Evolutionary conservation across 53 echinoderm and acorn worm genomes (phyloP).

Genomic region (Paelopatides confundens): DNA sequence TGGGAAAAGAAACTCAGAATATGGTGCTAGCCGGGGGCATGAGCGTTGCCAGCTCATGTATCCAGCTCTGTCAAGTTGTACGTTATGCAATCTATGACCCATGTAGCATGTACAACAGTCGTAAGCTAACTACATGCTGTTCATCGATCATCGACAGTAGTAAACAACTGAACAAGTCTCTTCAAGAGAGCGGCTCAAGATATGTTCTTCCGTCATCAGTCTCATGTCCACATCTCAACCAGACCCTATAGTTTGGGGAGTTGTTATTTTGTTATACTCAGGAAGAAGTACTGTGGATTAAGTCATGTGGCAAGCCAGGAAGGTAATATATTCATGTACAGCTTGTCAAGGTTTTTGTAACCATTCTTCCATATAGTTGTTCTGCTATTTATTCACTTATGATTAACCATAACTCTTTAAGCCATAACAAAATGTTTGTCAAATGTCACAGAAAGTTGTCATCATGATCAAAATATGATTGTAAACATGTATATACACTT

Average conservation of each 20-base stretch:
- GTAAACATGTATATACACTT: too few relatives aligned
- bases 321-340: too few relatives aligned
- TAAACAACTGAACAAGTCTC: slow-evolving; percentile 82
- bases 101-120: slow-evolving; percentile 70
- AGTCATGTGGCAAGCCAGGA: too few relatives aligned
- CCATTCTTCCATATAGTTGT: too few relatives aligned
- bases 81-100: slow-evolving; percentile 78
- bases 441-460: too few relatives aligned
- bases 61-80: slow-evolving; percentile 76
- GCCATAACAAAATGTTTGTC: too few relatives aligned
- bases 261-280: slow-evolving; percentile 3
- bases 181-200: slow-evolving; percentile 87
- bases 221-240: slow-evolving; percentile 71
- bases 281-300: not conserved
- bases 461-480: too few relatives aligned
- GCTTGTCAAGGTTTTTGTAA: too few relatives aligned
- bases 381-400: too few relatives aligned
- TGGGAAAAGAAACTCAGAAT: slow-evolving; percentile 80
- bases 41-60: slow-evolving; percentile 95
- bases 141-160: slow-evolving; percentile 85
- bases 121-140: slow-evolving; percentile 76
- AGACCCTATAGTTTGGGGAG: slow-evolving; percentile 30
- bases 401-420: too few relatives aligned
- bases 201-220: slow-evolving; percentile 82
- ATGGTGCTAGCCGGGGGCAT: slow-evolving; percentile 92